Base-by-base conservation (phyloP, 2,113 vertebrate genomes). In the Oryzias celebensis region DNA sequence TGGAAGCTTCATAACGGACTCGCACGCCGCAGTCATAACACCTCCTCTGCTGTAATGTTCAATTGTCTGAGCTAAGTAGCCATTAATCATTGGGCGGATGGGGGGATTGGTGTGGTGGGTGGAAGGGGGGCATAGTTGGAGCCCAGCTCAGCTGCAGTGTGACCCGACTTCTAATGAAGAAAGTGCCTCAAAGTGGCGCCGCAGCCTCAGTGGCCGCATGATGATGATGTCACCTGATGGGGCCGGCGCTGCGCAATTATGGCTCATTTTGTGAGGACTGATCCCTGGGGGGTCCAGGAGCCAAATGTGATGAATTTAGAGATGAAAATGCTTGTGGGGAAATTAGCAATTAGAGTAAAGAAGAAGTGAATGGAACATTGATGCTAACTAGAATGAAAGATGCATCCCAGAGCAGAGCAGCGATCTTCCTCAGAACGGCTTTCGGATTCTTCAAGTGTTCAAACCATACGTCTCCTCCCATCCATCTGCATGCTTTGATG, bases 151-250 rank as follows among this genome's bases (percentile, higher is more conserved):
- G 52, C 58, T 12, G 42, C 6, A 44, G 26, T 47, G 74, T 81
- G 83, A 60, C 76, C 83, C 16, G 64, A 77, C 65, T 82, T n/a
- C 4, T 55, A 73, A 83, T 71, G 68, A 86, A 75, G 59, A 12
- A 58, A 48, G 60, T 4, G 0, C 31, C 31, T 60, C 54, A 41
- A 50, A 28, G 8, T 20, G 17, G 14, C 31, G 12, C 41, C 60
- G 43, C 17, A 3, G 48, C 20, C 61, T 65, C 17, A 1, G 7
- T 0, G 22, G 16, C 1, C 12, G 47, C 51, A 59, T 74, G 75
- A 79, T 47, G 75, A 65, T 85, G 80, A 83, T 84, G 71, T 73
- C 83, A 75, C 68, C 70, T 70, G 79, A 84, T 49, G 66, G 70
- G 26, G 57, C 16, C 24, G 14, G 13, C 4, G 14, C 59, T 18